Evolutionary conservation across 2,888 invertebrate genomes (phyloP), one percentile per base, ranked within the genome.

Genomic region (Chrysotoxum bicinctum): DNA sequence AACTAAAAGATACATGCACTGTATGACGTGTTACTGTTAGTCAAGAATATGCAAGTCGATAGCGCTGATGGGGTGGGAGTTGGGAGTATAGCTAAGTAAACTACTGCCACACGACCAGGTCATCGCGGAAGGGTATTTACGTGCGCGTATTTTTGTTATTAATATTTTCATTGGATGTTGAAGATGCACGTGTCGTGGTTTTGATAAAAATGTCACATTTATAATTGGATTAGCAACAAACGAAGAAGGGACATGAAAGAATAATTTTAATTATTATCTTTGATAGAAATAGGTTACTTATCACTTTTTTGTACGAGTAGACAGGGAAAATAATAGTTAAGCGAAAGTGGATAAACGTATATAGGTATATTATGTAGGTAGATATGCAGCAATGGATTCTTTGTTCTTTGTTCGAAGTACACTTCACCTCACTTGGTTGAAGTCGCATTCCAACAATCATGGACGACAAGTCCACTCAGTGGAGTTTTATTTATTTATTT

Each of bases 121-220:
- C 73, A 48, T 54, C 68, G 43, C 23, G 72, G 64, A 78, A 76
- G 79, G 87, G 77, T 78, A 56, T 73, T 4, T 3, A 5, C 3
- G 10, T 2, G 69, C 75, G 54, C 32, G 52, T 52, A 62, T 87
- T 72, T 86, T 87, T 87, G 81, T 82, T 88, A 87, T 88, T 88
- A 87, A 88, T 88, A 87, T 88, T 88, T 88, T 88, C 88, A 88
- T 88, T 88, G 84, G 64, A 70, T 70, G 45, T 80, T 50, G 54
- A 45, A 82, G 56, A 72, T 77, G 58, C 89, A 89, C 89, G 89
- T 89, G 89, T 80, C 88, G 88, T 74, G 88, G 89, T 89, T 89
- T 89, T 86, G 85, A 86, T 85, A 88, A 87, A 79, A 87, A 86
- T 88, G 87, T 88, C 85, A 87, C 87, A 77, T 87, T 82, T 81